Percentiles rank a stretch among this genome's conserved stretches.
Evolutionary conservation across 2,888 invertebrate species (phyloP).

Genomic region (Plebejus anna): DNA sequence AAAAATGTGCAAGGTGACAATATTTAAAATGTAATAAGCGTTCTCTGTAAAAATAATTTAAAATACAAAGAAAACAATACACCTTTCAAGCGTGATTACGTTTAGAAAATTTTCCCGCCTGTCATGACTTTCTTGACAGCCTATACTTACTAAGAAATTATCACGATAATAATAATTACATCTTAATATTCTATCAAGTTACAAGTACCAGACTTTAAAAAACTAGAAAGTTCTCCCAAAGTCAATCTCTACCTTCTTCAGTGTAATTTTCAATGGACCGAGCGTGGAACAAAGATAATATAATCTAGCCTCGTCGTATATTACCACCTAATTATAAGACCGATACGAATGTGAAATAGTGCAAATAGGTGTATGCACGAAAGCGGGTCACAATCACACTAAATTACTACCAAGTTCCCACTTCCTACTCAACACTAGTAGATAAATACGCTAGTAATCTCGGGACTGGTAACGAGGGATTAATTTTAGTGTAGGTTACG

Average conservation of each 20-base stretch:
- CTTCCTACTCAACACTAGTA: conserved; percentile 7
- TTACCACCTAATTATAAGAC: conserved; percentile 19
- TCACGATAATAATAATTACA: too few species aligned
- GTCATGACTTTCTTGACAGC: too few species aligned
- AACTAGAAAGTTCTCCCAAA: neutral
- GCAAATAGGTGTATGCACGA: conserved; percentile 14
- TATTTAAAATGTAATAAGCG: too few species aligned
- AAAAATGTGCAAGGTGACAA: too few species aligned
- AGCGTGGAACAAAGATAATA: neutral
- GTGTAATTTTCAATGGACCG: neutral
- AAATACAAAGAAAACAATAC: too few species aligned
- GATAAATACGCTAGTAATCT: conserved; percentile 9
- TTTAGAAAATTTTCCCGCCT: too few species aligned
- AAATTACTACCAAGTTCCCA: conserved; percentile 3
- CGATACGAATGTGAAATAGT: conserved; percentile 25
- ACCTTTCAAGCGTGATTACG: too few species aligned
- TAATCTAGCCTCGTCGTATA: conserved; percentile 3
- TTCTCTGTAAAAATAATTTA: too few species aligned
- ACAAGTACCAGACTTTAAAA: too few species aligned
- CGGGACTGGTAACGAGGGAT: conserved; percentile 5
- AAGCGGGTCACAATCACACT: conserved; percentile 24
- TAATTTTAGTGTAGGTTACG: neutral
- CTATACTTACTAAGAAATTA: too few species aligned
- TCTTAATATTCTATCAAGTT: too few species aligned
- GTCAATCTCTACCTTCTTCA: neutral